Evolutionary conservation across 2,888 invertebrate species (phyloP).

Genomic region (Agrotis clavis): DNA sequence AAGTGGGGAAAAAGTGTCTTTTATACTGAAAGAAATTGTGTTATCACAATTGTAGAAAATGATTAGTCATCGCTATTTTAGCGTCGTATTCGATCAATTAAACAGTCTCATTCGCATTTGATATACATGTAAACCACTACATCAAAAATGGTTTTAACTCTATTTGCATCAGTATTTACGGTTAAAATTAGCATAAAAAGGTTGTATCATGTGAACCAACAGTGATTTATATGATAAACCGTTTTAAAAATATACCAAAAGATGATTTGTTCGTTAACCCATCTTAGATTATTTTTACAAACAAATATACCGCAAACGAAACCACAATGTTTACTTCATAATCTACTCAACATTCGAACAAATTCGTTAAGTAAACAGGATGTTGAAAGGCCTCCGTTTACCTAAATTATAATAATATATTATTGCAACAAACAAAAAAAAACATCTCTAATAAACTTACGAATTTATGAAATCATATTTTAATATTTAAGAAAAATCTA

Average conservation of each 20-base stretch:
- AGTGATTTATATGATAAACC: background rate
- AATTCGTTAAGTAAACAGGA: slow-evolving; percentile 3
- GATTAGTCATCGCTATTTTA: too few species aligned
- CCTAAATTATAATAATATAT: background rate
- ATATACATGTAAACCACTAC: background rate
- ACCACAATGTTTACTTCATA: slow-evolving; percentile 12
- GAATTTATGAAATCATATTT: too few species aligned
- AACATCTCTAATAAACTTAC: too few species aligned
- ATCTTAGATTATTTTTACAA: slow-evolving; percentile 23
- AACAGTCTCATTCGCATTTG: background rate
- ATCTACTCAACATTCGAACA: slow-evolving; percentile 19
- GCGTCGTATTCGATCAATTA: background rate
- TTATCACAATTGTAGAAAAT: background rate
- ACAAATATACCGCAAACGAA: background rate
- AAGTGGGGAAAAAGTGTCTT: background rate
- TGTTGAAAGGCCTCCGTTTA: background rate
- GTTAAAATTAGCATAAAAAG: background rate
- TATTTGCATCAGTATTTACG: background rate
- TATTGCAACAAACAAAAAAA: background rate
- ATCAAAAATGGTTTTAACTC: background rate
- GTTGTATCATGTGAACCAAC: background rate
- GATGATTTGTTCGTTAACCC: background rate
- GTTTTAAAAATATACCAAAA: background rate
- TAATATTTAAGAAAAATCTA: too few species aligned
- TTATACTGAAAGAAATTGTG: background rate